Evolutionary conservation across 2,797 vertebrate genomes (phyloP).

Genomic region (Sebastes vulpes): DNA sequence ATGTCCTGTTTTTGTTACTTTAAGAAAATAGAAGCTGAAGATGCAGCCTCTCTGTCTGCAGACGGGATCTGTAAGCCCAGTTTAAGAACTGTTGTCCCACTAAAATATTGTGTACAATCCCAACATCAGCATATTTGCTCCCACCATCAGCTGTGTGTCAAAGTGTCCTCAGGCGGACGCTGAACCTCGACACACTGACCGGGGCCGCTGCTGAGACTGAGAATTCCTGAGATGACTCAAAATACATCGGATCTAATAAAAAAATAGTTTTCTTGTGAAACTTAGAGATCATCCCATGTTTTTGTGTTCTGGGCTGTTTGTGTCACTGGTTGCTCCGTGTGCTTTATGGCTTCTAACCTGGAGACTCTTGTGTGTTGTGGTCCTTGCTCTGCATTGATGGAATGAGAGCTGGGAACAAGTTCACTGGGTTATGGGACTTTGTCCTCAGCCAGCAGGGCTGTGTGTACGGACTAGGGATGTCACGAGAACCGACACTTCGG

Average conservation of each 20-base stretch:
- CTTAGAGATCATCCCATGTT: neutral
- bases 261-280: neutral
- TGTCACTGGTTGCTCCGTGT: neutral
- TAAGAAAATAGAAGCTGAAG: neutral
- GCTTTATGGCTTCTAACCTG: constrained; percentile 23
- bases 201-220: neutral
- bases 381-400: constrained; percentile 1
- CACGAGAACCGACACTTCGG: too few relatives aligned
- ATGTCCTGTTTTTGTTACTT: neutral
- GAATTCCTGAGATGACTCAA: neutral
- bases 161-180: neutral
- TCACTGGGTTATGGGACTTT: constrained; percentile 25
- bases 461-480: neutral
- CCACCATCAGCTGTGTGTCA: neutral
- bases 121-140: neutral
- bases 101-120: neutral
- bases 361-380: constrained; percentile 21
- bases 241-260: neutral
- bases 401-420: neutral
- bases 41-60: neutral
- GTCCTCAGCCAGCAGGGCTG: neutral
- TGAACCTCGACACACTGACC: constrained; percentile 24
- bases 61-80: neutral
- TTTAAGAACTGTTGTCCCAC: neutral
- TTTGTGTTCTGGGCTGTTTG: neutral